These are phyloP conservation scores for Corydoras sp. DNA, from an alignment of 2,113 vertebrate genomes.

Conservation along the genomic window DNA sequence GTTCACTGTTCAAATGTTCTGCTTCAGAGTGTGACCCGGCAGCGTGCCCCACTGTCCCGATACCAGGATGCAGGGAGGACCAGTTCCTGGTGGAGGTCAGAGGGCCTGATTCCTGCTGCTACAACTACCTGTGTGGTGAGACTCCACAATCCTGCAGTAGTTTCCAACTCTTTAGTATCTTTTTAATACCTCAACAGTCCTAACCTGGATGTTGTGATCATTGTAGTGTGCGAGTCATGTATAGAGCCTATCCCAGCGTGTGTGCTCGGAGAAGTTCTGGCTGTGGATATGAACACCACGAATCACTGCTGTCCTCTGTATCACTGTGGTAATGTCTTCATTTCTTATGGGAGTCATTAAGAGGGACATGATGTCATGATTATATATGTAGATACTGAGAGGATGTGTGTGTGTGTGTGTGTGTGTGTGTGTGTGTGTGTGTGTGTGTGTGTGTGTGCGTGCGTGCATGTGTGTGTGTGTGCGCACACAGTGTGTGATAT, in stretches of 20 bases:
- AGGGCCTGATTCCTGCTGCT: slow-evolving; percentile 82
- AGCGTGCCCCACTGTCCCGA: slow-evolving; percentile 71
- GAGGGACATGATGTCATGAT: no score
- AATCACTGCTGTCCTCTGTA: slow-evolving; percentile 85
- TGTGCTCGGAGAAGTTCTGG: slow-evolving; percentile 81
- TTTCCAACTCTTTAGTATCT: no score
- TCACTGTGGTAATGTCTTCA: slow-evolving; percentile 75
- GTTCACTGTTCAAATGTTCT: slow-evolving; percentile 10
- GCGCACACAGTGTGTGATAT: slow-evolving; percentile 79
- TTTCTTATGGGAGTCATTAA: no score
- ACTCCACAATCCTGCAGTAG: no score
- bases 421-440: no score
- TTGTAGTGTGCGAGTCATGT: slow-evolving; percentile 77
- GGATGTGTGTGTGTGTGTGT: no score
- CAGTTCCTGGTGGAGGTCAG: slow-evolving; percentile 87
- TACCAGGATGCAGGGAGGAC: slow-evolving; percentile 80
- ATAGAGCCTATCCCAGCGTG: slow-evolving; percentile 80
- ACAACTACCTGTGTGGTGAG: slow-evolving; percentile 85
- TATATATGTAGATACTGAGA: no score
- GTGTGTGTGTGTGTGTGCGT: no score
- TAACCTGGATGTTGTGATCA: slow-evolving; percentile 25
- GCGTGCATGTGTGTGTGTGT: no score
- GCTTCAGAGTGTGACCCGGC: slow-evolving; percentile 82
- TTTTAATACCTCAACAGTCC: no score
- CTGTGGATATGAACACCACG: slow-evolving; percentile 80